These are phyloP conservation scores for Aphyosemion australe DNA, from an alignment of 2,113 vertebrate species.

Conservation along the genomic window DNA sequence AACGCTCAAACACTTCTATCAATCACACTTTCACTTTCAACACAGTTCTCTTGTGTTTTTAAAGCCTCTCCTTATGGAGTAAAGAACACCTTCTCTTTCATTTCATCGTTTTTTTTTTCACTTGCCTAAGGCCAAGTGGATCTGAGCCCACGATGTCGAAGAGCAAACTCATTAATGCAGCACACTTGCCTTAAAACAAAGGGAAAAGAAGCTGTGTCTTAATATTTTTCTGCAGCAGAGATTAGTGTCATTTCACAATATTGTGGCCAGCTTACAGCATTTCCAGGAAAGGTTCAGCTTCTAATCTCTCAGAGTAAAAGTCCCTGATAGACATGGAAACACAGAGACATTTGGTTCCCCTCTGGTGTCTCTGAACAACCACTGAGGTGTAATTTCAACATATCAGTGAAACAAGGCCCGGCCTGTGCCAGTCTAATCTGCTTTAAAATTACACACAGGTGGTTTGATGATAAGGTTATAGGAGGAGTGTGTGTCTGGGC, in stretches of 20 bases:
- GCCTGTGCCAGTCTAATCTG: conserved; percentile 58
- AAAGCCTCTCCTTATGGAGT: conserved; percentile 5
- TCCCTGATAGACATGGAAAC: conserved; percentile 51
- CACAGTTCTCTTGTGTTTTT: conserved; percentile 4
- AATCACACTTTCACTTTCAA: conserved; percentile 27
- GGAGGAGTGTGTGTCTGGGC: conserved; percentile 22
- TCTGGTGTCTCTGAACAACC: conserved; percentile 45
- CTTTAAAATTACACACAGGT: conserved; percentile 67
- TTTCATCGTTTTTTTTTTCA: conserved; percentile 23
- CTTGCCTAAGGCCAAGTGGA: conserved; percentile 52
- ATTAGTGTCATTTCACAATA: conserved; percentile 45
- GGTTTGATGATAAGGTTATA: conserved; percentile 56
- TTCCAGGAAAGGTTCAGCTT: conserved; percentile 62
- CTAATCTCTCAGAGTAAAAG: conserved; percentile 61
- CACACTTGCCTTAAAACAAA: conserved; percentile 41
- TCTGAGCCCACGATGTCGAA: conserved; percentile 47
- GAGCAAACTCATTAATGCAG: conserved; percentile 65
- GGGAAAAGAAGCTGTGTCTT: conserved; percentile 2
- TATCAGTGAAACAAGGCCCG: conserved; percentile 48
- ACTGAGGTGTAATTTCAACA: conserved; percentile 58
- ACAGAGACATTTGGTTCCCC: conserved; percentile 45
- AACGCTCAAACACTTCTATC: neutral
- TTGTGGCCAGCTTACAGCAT: conserved; percentile 43
- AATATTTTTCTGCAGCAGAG: conserved; percentile 37
- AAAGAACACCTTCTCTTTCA: conserved; percentile 16